These are phyloP conservation scores for Natrix natrix DNA, from an alignment of 2,797 vertebrate genomes.

Conservation along the genomic window DNA sequence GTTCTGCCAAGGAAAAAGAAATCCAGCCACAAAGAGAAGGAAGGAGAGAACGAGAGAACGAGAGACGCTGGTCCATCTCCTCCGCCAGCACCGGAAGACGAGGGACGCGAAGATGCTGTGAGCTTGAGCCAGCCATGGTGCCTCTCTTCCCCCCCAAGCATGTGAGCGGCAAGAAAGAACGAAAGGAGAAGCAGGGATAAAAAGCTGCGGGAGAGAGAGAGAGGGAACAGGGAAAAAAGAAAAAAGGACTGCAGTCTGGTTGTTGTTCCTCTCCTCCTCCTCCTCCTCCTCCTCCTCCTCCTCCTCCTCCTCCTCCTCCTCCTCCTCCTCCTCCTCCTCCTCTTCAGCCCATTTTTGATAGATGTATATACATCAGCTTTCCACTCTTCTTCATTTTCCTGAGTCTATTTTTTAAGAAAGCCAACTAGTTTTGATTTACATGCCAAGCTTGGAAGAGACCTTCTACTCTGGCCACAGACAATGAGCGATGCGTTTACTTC, in stretches of 20 bases:
- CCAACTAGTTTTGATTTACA: neutral
- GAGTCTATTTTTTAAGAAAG: neutral
- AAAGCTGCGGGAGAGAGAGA: neutral
- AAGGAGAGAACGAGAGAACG: neutral
- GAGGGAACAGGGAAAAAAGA: neutral
- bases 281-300: too few relatives aligned
- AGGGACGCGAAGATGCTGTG: neutral
- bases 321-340: too few relatives aligned
- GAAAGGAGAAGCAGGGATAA: neutral
- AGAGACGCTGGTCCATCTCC: neutral
- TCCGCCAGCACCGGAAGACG: neutral
- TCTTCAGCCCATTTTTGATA: neutral
- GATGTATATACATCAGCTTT: neutral
- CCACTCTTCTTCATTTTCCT: slow-evolving; percentile 45
- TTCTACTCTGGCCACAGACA: slow-evolving; percentile 80
- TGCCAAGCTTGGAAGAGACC: slow-evolving; percentile 66
- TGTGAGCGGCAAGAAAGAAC: neutral
- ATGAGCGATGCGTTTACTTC: slow-evolving; percentile 89
- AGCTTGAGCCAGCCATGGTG: neutral
- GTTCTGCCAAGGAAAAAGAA: neutral
- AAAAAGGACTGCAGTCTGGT: neutral
- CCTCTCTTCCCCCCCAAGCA: neutral
- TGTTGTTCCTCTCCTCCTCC: too few relatives aligned
- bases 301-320: too few relatives aligned
- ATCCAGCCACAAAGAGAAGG: neutral